These are phyloP conservation scores for Spodoptera frugiperda DNA, from an alignment of 1,140 invertebrate genomes.

Conservation along the genomic window DNA sequence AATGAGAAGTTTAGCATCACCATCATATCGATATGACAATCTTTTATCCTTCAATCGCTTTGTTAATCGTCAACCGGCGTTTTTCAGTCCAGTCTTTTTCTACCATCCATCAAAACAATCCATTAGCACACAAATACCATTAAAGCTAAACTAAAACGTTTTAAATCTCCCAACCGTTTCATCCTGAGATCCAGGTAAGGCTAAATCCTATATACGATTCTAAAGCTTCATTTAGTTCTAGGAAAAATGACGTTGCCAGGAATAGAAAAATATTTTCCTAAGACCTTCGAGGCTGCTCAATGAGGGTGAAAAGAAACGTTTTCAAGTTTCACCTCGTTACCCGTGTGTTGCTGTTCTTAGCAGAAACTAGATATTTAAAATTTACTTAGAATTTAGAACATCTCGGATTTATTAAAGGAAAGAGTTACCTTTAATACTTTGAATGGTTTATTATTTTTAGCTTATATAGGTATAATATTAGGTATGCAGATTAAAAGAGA, in stretches of 20 bases:
- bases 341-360: neutral
- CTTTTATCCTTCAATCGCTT: too few relatives aligned
- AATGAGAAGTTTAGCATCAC: too few relatives aligned
- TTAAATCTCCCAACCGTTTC: neutral
- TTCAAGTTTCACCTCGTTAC: slow-evolving; percentile 28
- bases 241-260: neutral
- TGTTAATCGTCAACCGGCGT: too few relatives aligned
- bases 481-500: too few relatives aligned
- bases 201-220: neutral
- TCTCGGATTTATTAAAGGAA: neutral
- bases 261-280: slow-evolving; percentile 18
- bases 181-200: neutral
- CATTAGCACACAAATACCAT: too few relatives aligned
- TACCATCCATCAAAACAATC: too few relatives aligned
- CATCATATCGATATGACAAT: too few relatives aligned
- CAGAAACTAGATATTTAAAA: slow-evolving; percentile 20
- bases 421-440: neutral
- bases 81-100: too few relatives aligned
- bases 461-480: too few relatives aligned
- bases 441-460: neutral
- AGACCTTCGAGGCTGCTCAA: neutral
- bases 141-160: too few relatives aligned
- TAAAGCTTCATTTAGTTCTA: slow-evolving; percentile 13
- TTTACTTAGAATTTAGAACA: neutral
- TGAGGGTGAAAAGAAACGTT: slow-evolving; percentile 18